Evolutionary conservation across 2,113 vertebrate species (phyloP).

Genomic region (Morone saxatilis): DNA sequence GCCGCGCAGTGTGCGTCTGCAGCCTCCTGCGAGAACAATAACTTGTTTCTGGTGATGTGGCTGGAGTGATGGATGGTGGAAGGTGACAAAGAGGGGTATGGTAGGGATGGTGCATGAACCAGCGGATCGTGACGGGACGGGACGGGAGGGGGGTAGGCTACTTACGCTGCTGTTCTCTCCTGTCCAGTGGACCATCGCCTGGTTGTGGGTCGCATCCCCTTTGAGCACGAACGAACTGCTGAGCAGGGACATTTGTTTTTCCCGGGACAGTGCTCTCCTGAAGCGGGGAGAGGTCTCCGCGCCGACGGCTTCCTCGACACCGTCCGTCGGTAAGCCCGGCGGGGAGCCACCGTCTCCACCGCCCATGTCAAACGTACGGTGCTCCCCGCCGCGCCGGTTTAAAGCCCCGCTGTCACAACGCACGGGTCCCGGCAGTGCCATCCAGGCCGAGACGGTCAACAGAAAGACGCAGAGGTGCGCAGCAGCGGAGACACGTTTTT

Average conservation of each 20-base stretch:
- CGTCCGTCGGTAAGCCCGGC: constrained; percentile 49
- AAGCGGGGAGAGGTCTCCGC: constrained; percentile 74
- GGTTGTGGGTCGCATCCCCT: constrained; percentile 97
- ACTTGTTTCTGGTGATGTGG: constrained; percentile 43
- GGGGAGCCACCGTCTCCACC: constrained; percentile 55
- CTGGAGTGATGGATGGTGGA: constrained; percentile 39
- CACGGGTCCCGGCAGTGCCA: constrained; percentile 77
- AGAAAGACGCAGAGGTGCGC: constrained; percentile 74
- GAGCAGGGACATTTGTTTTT: constrained; percentile 88
- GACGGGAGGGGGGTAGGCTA: constrained; percentile 59
- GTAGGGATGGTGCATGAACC: constrained; percentile 16
- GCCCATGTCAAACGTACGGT: constrained; percentile 64
- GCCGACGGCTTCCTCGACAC: constrained; percentile 49
- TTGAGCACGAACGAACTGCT: constrained; percentile 98
- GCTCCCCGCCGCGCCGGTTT: constrained; percentile 68
- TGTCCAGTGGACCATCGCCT: constrained; percentile 99
- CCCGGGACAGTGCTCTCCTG: constrained; percentile 84
- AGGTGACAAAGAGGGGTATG: constrained; percentile 53
- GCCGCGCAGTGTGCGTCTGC: constrained; percentile 15
- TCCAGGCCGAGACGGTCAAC: constrained; percentile 74
- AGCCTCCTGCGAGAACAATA: constrained; percentile 54
- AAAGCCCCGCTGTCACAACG: constrained; percentile 75
- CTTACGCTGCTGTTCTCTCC: constrained; percentile 99
- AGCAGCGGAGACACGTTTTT: constrained; percentile 63
- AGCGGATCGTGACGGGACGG: constrained; percentile 42